A percentile compares a stretch with the other conserved stretches of the same genome.
Evolutionary conservation across 2,113 vertebrate genomes (phyloP).

Genomic region (Glaucomys volans): DNA sequence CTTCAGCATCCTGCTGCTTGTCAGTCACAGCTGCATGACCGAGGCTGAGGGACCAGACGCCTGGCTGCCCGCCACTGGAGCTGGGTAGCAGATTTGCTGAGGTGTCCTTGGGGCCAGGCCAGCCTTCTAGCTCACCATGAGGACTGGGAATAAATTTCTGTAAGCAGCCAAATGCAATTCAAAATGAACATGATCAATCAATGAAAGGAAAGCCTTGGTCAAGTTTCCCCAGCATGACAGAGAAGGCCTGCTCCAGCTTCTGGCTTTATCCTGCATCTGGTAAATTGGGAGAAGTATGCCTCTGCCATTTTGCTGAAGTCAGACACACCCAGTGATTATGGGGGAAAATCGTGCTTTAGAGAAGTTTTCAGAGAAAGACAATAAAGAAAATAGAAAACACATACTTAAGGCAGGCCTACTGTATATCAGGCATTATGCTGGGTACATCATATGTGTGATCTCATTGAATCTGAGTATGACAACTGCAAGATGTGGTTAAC

Average conservation of each 20-base stretch:
- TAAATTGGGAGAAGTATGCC: background rate
- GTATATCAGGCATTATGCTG: too few relatives aligned
- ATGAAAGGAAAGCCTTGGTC: conserved; percentile 58
- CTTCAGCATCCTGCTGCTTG: conserved; percentile 66
- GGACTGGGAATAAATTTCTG: conserved; percentile 56
- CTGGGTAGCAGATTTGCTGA: conserved; percentile 78
- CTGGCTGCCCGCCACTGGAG: conserved; percentile 71
- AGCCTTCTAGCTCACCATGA: conserved; percentile 58
- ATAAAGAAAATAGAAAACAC: conserved; percentile 28
- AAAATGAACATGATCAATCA: conserved; percentile 60
- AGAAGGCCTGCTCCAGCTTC: background rate
- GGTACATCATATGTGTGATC: background rate
- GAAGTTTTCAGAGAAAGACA: conserved; percentile 26
- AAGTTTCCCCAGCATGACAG: background rate
- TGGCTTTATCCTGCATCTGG: background rate
- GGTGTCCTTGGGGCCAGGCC: conserved; percentile 74
- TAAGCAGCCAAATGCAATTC: conserved; percentile 49
- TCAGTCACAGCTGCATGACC: conserved; percentile 63
- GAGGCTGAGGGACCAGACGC: conserved; percentile 53
- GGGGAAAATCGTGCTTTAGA: background rate
- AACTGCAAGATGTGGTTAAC: background rate
- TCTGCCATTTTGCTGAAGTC: background rate
- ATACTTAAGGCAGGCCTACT: background rate
- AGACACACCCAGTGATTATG: background rate
- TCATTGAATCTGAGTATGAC: background rate